Evolutionary conservation across 2,113 vertebrate genomes (phyloP), one percentile per base, ranked within the genome.

Genomic region (Callopanchax toddi): DNA sequence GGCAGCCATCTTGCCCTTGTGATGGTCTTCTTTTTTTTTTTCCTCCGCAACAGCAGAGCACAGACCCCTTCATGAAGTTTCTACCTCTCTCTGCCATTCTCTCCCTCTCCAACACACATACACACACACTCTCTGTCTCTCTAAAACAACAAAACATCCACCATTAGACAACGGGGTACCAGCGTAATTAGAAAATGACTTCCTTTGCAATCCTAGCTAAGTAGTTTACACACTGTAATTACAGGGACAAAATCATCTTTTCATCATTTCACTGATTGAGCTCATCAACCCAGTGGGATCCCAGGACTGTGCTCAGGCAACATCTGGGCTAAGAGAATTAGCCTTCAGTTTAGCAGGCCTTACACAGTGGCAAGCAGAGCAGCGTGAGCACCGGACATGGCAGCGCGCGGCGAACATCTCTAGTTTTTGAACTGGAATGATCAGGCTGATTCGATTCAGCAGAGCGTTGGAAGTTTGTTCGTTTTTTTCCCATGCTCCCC

Each of bases 201-300:
- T 98, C 96, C 96, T 98, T 97, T 96, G 96, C 96, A 97, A 98
- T 97, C 95, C 95, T 95, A 95, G 96, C 95, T 98, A 98, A 98
- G 96, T 98, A 98, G 96, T 98, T 98, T 98, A 98, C 96, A 98
- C 95, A 96, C 96, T 97, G 96, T 91, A 91, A 92, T 91, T 91
- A 91, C 84, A 92, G 87, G 89, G 96, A 97, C 95, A 96, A 98
- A 98, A 98, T 98, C 96, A 98, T 97, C 96, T 98, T 97, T 97
- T 97, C 96, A 97, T 97, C 95, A 98, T 97, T 98, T 95, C 95
- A 94, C 95, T 98, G 96, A 98, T 98, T 98, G 96, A 95, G 95
- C 95, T 97, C 96, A 97, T 97, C 96, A 98, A 95, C 96, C 96
- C 96, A 95, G 95, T 96, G 94, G 95, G 95, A 97, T 87, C 82